Base-by-base conservation (phyloP, 2,113 vertebrate species). In the Poeciliopsis prolifica region DNA sequence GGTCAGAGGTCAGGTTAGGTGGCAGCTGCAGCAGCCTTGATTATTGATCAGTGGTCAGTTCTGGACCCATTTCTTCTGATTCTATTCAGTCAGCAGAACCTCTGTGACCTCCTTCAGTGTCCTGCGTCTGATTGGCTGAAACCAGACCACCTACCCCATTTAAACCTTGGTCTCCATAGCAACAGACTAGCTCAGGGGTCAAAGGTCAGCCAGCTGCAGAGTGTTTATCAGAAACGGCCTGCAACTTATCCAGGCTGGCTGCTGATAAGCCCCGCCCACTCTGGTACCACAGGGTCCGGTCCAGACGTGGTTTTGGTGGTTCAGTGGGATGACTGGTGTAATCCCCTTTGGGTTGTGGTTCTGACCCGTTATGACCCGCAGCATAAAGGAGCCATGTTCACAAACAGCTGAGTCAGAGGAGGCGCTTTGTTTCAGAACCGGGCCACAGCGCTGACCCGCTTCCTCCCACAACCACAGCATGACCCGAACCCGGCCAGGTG, bases 251-350 rank as follows among this genome's bases (percentile, higher is more conserved):
- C 15, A 2, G 80, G 83, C 31, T 65, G 24, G 24, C 68, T 79
- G 81, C 81, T 84, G 84, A 88, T 84, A 79, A 0, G 54, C 79
- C 77, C 28, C 62, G 8, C 68, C 65, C 37, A 48, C 42, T 26
- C 40, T 29, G 22, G 28, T 63, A 15, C 30, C 28, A 63, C 15
- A 63, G 15, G n/a, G 15, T 6, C 28, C 11, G 8, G 30, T 11
- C 7, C 30, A 29, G 30, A n/a, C 13, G 13, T 14, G 14, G 24
- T 28, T 26, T 26, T 61, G n/a, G n/a, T 64, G 62, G 30, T 24
- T 17, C 0, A 8, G 35, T 68, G 78, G 70, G 67, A 2, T 37
- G 24, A 73, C 65, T 66, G 37, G 24, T 66, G 61, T 80, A 37
- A 77, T 77, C 58, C 65, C 54, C 54, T 31, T 65, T 68, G 29